Percentiles rank a stretch among this genome's conserved stretches.
Evolutionary conservation across 2,797 vertebrate genomes (phyloP).

Genomic region (Tapirus indicus): DNA sequence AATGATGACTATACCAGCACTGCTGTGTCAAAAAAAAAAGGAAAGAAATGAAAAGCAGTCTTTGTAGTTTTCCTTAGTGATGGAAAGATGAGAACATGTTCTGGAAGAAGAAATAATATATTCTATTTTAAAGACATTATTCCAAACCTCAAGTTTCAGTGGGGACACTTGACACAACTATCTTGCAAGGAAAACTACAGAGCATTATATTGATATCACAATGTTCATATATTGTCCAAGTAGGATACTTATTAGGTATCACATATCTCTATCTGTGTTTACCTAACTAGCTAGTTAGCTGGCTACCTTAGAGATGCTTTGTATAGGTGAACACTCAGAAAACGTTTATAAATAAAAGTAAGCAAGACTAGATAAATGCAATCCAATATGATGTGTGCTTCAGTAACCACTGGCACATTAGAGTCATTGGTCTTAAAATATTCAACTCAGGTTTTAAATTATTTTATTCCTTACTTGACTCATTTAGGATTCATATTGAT

Average conservation of each 20-base stretch:
- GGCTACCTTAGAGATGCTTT: neutral
- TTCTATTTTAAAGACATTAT: neutral
- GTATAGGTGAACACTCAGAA: neutral
- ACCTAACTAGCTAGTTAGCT: neutral
- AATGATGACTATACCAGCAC: neutral
- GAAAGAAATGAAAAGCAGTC: neutral
- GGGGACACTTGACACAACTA: neutral
- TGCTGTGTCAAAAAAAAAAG: neutral
- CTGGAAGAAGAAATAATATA: neutral
- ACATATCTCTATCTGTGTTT: neutral
- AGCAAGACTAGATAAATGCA: neutral
- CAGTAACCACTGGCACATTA: neutral
- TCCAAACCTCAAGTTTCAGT: neutral
- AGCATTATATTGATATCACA: neutral
- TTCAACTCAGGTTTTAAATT: conserved; percentile 17
- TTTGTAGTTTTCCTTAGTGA: neutral
- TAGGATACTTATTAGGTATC: neutral
- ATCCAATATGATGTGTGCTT: neutral
- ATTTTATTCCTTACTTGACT: neutral
- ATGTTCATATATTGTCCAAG: neutral
- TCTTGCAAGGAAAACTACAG: neutral
- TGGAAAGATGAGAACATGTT: neutral
- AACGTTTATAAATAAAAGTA: neutral
- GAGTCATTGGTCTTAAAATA: neutral
- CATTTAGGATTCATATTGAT: neutral